These are phyloP conservation scores for Epizoanthus illoricatus DNA, from an alignment of 92 coral and sea anemone genomes.

Conservation along the genomic window DNA sequence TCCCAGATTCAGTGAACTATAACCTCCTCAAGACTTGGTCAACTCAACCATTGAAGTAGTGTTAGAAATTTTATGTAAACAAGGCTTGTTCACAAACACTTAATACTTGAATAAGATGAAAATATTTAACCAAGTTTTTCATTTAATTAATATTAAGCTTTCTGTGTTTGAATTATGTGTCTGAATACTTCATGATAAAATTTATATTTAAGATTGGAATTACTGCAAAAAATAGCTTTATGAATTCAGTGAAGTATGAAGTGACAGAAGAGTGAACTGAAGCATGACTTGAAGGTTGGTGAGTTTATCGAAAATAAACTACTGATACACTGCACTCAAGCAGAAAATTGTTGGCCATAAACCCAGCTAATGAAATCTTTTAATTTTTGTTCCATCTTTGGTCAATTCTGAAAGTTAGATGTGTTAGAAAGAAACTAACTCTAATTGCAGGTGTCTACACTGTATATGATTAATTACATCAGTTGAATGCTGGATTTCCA, in stretches of 20 bases:
- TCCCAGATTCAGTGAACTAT: conserved; percentile 19
- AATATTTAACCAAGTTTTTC: not conserved
- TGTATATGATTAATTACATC: not conserved
- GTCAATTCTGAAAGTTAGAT: not conserved
- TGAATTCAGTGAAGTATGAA: not conserved
- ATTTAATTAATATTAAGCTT: not conserved
- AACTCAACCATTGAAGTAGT: conserved; percentile 16
- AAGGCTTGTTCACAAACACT: not conserved
- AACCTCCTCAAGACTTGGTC: not conserved
- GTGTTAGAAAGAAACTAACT: not conserved
- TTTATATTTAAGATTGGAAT: not conserved
- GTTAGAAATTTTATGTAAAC: conserved; percentile 3
- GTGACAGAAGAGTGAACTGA: conserved; percentile 20
- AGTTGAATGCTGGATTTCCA: not conserved
- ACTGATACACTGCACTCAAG: conserved; percentile 24
- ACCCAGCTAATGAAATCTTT: not conserved
- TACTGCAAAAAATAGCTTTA: not conserved
- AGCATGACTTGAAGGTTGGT: conserved; percentile 21
- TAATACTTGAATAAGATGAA: not conserved
- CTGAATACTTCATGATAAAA: not conserved
- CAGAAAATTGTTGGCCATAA: conserved; percentile 16
- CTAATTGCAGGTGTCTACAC: not conserved
- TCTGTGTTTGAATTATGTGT: not conserved
- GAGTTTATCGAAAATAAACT: conserved; percentile 24
- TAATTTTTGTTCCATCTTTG: not conserved